phyloP scores from a whole-genome alignment of 1,140 invertebrate species.

The Octopus sinensis region DNA sequence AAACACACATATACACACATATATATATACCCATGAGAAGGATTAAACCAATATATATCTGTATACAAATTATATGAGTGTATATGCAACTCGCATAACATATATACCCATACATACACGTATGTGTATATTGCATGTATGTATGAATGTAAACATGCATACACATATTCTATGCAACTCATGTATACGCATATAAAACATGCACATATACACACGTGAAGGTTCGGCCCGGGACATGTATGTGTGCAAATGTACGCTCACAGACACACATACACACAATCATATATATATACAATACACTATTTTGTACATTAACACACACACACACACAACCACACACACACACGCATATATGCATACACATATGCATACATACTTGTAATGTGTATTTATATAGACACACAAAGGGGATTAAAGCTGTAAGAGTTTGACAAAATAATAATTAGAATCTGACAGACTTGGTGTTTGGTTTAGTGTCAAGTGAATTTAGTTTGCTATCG shows the following conservation, averaged over 20 bases:
- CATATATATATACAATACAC: background rate
- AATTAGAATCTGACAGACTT: no score
- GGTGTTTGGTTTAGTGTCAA: no score
- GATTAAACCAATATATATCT: background rate
- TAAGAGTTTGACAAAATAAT: no score
- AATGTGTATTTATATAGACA: no score
- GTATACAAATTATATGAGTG: background rate
- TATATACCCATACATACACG: background rate
- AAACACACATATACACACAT: background rate
- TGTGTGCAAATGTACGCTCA: background rate
- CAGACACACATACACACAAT: background rate
- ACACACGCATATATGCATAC: background rate
- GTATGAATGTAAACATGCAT: background rate
- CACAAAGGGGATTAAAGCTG: no score
- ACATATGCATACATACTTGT: background rate
- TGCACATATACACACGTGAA: background rate
- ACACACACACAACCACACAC: background rate
- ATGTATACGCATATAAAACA: background rate
- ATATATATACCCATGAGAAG: background rate
- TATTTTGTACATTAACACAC: background rate
- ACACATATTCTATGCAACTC: background rate
- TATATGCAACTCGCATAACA: background rate
- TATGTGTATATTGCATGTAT: background rate
- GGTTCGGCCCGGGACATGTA: background rate
- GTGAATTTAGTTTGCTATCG: no score